phyloP scores from a whole-genome alignment of 2,113 vertebrate genomes.

The Puma concolor region DNA sequence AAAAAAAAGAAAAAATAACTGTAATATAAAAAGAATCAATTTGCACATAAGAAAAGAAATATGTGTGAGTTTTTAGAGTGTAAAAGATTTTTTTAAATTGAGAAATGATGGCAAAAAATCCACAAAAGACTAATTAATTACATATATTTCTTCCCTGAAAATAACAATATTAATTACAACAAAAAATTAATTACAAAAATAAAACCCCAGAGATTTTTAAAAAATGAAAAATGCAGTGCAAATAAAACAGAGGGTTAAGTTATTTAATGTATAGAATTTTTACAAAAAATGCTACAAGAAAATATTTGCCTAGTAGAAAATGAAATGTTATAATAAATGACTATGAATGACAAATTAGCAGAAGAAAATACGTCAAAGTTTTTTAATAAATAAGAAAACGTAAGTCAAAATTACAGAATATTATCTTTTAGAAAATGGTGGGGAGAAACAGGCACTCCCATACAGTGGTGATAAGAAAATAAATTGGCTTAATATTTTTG shows the following conservation, averaged over 20 bases:
- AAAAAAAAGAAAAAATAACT: not conserved
- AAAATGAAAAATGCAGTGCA: not conserved
- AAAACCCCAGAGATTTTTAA: not conserved
- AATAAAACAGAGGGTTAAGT: not conserved
- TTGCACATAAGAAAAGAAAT: not conserved
- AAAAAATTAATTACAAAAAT: not conserved
- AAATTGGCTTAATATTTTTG: not conserved
- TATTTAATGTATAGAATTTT: not conserved
- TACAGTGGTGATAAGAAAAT: not conserved
- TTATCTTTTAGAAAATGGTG: not conserved
- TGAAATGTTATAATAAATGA: not conserved
- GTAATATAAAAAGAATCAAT: not conserved
- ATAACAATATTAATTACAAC: not conserved
- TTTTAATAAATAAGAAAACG: not conserved
- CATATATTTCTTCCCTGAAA: not conserved
- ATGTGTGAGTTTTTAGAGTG: not conserved
- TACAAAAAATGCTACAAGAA: not conserved
- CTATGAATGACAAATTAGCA: not conserved
- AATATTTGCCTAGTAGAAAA: not conserved
- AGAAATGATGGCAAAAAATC: not conserved
- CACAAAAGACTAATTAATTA: not conserved
- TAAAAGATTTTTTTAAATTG: not conserved
- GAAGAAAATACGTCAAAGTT: not conserved
- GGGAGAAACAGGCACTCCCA: not conserved
- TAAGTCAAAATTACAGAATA: not conserved